phyloP scores from a whole-genome alignment of 1,140 invertebrate genomes.

The Colletes latitarsis region DNA sequence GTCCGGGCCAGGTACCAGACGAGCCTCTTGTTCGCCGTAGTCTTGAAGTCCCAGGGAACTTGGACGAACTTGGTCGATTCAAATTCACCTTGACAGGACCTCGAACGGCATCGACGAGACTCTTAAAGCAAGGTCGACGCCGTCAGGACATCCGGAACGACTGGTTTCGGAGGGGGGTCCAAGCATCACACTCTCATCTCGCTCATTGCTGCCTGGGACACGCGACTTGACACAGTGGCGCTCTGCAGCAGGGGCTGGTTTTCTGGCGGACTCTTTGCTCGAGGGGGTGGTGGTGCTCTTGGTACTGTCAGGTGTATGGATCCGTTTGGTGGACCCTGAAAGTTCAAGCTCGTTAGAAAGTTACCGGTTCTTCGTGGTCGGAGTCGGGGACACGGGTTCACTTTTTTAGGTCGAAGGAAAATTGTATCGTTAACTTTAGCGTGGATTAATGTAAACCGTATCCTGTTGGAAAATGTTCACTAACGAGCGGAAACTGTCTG shows the following conservation, averaged over 20 bases:
- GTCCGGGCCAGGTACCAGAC: not conserved
- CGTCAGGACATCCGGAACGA: conserved; percentile 77
- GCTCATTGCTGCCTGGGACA: conserved; percentile 89
- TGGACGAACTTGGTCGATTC: not conserved
- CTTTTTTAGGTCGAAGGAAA: no score
- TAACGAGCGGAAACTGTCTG: no score
- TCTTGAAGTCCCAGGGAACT: not conserved
- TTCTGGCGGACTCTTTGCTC: conserved; percentile 83
- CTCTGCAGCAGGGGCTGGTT: conserved; percentile 82
- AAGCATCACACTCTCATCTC: conserved; percentile 93
- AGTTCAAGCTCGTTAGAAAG: conserved; percentile 3
- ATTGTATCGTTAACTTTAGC: not conserved
- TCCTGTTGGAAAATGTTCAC: not conserved
- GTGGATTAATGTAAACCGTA: not conserved
- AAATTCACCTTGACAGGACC: not conserved
- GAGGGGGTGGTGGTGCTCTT: conserved; percentile 82
- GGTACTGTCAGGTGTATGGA: conserved; percentile 83
- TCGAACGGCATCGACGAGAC: conserved; percentile 33
- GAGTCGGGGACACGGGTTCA: no score
- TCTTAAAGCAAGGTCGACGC: conserved; percentile 78
- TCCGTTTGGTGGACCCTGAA: conserved; percentile 82
- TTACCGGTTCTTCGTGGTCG: no score
- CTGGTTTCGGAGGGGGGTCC: conserved; percentile 78
- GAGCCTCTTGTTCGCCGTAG: not conserved
- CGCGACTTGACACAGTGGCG: conserved; percentile 78